Base-by-base conservation (phyloP, 37 sponge, comb jelly and placozoan species). In the Mnemiopsis leidyi region DNA sequence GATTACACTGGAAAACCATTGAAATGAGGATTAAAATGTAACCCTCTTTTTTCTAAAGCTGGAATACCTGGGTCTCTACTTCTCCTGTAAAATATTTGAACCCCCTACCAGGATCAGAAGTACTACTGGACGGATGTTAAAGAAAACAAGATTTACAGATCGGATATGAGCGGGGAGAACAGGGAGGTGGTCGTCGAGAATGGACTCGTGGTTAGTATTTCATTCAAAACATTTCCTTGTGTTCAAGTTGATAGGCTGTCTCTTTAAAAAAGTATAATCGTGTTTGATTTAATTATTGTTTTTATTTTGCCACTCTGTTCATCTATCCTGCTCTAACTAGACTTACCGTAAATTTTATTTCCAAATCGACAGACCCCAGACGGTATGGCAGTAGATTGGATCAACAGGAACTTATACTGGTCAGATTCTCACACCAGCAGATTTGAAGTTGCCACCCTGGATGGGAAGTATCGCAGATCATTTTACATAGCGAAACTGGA, bases 301-400 rank as follows among this genome's bases (percentile, higher is more conserved):
- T n/a, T n/a, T n/a, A n/a, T n/a, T n/a, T n/a, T n/a, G n/a, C n/a
- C n/a, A n/a, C n/a, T n/a, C n/a, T n/a, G n/a, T n/a, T n/a, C n/a
- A n/a, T n/a, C n/a, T n/a, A 48, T 48, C 61, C 61, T 48, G 5
- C 13, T 48, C 13, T 48, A 18, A 48, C 61, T 48, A 48, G 61
- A 48, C n/a, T n/a, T n/a, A n/a, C n/a, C n/a, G n/a, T n/a, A n/a
- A n/a, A n/a, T 61, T 18, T 61, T 9, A 61, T 61, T 21, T 9
- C 68, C 9, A 61, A 21, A 61, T 73, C 24, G 38, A 3, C 82
- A 79, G 82, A 79, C 90, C 18, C 90, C 90, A 3, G 90, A 85
- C 61, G 90, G 90, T 7, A 38, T 85, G 90, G 90, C 90, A 38
- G 61, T 85, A 25, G 90, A 85, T 61, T 85, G 90, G 90, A 37